phyloP scores from a whole-genome alignment of 2,797 vertebrate species.

The Gadopsis bispinosus region DNA sequence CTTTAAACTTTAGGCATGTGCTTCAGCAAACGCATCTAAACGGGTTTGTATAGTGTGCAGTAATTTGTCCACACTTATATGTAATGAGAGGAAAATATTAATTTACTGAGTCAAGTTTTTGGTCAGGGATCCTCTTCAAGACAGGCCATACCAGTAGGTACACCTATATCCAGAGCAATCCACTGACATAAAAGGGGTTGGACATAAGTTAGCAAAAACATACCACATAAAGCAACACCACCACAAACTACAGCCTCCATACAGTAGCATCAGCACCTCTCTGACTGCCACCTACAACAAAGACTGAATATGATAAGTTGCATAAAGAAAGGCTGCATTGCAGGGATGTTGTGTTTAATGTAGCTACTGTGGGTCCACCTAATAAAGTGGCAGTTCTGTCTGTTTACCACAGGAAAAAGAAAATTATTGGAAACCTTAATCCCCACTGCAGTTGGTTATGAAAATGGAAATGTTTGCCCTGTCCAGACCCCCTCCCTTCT shows the following conservation, averaged over 20 bases:
- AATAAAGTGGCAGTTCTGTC: conserved; percentile 14
- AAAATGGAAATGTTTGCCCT: conserved; percentile 39
- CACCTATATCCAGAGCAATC: background rate
- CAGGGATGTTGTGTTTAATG: background rate
- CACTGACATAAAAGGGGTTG: background rate
- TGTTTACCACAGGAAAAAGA: conserved; percentile 23
- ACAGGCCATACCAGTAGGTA: background rate
- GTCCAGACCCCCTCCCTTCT: background rate
- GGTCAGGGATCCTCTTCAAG: background rate
- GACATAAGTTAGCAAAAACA: background rate
- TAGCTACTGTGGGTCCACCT: background rate
- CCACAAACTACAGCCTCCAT: background rate
- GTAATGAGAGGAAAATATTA: conserved; percentile 8
- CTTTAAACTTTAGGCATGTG: background rate
- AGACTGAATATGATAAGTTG: background rate
- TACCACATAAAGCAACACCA: background rate
- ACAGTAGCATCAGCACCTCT: background rate
- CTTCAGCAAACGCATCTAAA: background rate
- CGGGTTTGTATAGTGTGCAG: background rate
- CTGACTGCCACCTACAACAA: background rate
- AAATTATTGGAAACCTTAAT: conserved; percentile 18
- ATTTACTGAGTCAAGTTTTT: conserved; percentile 8
- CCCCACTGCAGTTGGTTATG: conserved; percentile 11
- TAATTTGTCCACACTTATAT: background rate
- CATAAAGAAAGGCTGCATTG: background rate